Conservation (phyloP, 2,113 vertebrate species). For the Lathamus discolor region DNA sequence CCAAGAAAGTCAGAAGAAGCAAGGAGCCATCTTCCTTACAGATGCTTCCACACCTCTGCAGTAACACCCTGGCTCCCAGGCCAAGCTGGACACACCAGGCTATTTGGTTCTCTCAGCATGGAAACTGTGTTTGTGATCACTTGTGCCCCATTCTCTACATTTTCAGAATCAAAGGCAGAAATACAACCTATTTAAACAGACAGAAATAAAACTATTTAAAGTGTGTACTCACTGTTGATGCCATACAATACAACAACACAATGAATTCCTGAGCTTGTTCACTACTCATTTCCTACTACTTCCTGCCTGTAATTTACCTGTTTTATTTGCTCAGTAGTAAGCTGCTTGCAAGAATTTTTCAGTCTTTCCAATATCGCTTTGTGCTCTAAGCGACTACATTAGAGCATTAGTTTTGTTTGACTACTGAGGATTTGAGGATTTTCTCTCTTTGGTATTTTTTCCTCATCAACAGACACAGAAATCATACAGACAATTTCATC, state of each 20-base stretch:
- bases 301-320: background rate
- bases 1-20: background rate
- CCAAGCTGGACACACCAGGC: background rate
- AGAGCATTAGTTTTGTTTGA: background rate
- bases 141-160: background rate
- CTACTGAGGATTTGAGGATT: background rate
- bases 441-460: background rate
- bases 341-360: background rate
- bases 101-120: background rate
- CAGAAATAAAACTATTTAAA: background rate
- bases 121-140: background rate
- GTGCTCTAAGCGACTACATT: background rate
- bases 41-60: background rate
- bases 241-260: background rate
- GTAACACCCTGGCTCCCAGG: rapidly evolving
- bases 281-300: background rate
- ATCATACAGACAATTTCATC: background rate
- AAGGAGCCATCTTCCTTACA: background rate
- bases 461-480: background rate
- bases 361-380: background rate
- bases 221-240: rapidly evolving
- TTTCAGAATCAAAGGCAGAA: background rate
- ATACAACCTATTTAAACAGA: background rate
- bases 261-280: background rate
- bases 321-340: background rate